These are phyloP conservation scores for Drosophila cognata DNA, from an alignment of 2,888 invertebrate genomes.

Conservation along the genomic window DNA sequence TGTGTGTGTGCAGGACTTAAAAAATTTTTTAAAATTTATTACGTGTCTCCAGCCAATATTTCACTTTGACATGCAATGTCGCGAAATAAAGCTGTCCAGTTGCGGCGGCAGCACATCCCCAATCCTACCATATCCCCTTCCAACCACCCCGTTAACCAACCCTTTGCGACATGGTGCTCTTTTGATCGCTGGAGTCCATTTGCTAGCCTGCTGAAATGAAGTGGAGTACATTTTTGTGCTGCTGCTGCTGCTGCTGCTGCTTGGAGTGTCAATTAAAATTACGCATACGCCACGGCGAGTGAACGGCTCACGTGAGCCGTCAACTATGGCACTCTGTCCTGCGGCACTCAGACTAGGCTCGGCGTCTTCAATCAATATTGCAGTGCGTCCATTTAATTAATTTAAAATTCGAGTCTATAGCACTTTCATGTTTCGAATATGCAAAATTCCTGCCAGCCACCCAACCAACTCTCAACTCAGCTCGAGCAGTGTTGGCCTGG, in stretches of 20 bases:
- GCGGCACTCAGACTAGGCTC: conserved; percentile 3
- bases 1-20: conserved; percentile 55
- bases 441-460: conserved; percentile 34
- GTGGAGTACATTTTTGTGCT: conserved; percentile 42
- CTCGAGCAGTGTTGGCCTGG: conserved; percentile 38
- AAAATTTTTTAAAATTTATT: conserved; percentile 83
- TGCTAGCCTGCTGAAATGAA: conserved; percentile 55
- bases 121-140: background rate
- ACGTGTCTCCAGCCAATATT: conserved; percentile 84
- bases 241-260: conserved; percentile 23
- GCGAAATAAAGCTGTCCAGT: conserved; percentile 83
- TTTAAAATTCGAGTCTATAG: conserved; percentile 63
- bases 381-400: conserved; percentile 73
- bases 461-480: background rate
- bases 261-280: conserved; percentile 75
- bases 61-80: conserved; percentile 84
- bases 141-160: background rate
- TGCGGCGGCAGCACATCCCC: conserved; percentile 54
- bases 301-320: conserved; percentile 6
- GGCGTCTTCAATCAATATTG: conserved; percentile 70
- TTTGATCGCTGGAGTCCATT: conserved; percentile 66
- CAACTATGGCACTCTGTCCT: background rate
- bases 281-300: conserved; percentile 45
- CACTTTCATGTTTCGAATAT: conserved; percentile 61
- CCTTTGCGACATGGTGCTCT: conserved; percentile 11